Evolutionary conservation across 1,140 invertebrate genomes (phyloP).

Genomic region (Aphelinus atriplicis): DNA sequence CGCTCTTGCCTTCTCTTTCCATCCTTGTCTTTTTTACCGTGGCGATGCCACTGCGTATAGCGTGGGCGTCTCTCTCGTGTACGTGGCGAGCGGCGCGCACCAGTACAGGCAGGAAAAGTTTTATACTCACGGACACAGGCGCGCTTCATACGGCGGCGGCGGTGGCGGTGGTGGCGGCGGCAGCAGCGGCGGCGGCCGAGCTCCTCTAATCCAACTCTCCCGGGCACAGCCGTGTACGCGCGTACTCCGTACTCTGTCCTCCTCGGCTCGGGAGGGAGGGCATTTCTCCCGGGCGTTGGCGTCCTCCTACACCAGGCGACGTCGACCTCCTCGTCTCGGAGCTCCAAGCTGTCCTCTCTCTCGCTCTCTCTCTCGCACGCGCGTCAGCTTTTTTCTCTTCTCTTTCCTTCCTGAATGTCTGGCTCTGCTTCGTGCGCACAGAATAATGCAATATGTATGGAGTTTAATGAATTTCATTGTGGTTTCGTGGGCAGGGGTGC

Average conservation of each 20-base stretch:
- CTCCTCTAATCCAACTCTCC: slow-evolving; percentile 40
- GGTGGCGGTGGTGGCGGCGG: not conserved
- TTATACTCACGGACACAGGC: slow-evolving; percentile 62
- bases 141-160: slow-evolving; percentile 12
- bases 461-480: not conserved
- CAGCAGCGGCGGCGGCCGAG: slow-evolving; percentile 43
- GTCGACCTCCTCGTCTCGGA: slow-evolving; percentile 17
- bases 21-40: slow-evolving; percentile 5
- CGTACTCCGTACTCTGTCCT: not conserved
- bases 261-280: not conserved
- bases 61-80: not conserved
- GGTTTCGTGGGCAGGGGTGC: not conserved
- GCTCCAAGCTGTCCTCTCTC: not conserved
- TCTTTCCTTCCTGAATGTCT: not conserved
- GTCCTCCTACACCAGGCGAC: slow-evolving; percentile 1
- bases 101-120: slow-evolving; percentile 63
- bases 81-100: not conserved
- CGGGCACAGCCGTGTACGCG: not conserved
- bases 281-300: not conserved
- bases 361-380: slow-evolving; percentile 13
- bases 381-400: slow-evolving; percentile 23
- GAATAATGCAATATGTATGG: not conserved
- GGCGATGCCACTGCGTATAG: slow-evolving; percentile 54
- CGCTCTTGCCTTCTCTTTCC: slow-evolving; percentile 24
- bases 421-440: not conserved